A percentile compares a stretch with the other conserved stretches of the same genome.
phyloP scores from a whole-genome alignment of 1,140 invertebrate species.

The Penaeus chinensis region DNA sequence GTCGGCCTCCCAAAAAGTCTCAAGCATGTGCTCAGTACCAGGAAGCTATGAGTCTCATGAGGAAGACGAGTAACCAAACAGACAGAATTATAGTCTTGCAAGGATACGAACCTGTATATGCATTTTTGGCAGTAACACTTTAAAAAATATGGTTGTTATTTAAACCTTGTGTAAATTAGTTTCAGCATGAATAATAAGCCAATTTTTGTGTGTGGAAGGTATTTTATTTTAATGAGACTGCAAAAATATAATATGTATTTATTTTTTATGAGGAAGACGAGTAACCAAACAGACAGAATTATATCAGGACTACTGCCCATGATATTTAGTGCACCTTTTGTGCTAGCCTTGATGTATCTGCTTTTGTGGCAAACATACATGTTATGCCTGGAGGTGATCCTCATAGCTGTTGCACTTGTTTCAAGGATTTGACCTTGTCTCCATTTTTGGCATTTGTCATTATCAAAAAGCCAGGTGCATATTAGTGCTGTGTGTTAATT shows the following conservation, averaged over 20 bases:
- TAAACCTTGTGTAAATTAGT: too few species aligned
- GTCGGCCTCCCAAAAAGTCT: conserved; percentile 33
- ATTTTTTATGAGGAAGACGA: conserved; percentile 43
- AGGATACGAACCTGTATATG: too few species aligned
- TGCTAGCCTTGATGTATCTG: conserved; percentile 43
- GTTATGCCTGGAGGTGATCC: conserved; percentile 36
- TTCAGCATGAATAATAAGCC: too few species aligned
- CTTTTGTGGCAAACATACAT: conserved; percentile 51
- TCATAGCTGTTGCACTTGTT: conserved; percentile 36
- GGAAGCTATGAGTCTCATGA: conserved; percentile 45
- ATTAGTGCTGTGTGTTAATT: too few species aligned
- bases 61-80: too few species aligned
- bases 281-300: conserved; percentile 33
- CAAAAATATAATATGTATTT: too few species aligned
- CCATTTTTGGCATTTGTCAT: conserved; percentile 32
- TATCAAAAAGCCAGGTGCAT: conserved; percentile 9
- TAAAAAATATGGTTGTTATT: too few species aligned
- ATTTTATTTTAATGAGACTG: too few species aligned
- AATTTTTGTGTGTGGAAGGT: too few species aligned
- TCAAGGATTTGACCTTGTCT: conserved; percentile 34
- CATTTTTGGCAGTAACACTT: too few species aligned
- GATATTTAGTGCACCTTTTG: conserved; percentile 43
- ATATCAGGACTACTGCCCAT: conserved; percentile 31
- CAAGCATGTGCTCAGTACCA: conserved; percentile 39
- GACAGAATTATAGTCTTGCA: too few species aligned